Evolutionary conservation across 2,113 vertebrate genomes (phyloP), one percentile per base, ranked within the genome.

Genomic region (Phrynosoma platyrhinos): DNA sequence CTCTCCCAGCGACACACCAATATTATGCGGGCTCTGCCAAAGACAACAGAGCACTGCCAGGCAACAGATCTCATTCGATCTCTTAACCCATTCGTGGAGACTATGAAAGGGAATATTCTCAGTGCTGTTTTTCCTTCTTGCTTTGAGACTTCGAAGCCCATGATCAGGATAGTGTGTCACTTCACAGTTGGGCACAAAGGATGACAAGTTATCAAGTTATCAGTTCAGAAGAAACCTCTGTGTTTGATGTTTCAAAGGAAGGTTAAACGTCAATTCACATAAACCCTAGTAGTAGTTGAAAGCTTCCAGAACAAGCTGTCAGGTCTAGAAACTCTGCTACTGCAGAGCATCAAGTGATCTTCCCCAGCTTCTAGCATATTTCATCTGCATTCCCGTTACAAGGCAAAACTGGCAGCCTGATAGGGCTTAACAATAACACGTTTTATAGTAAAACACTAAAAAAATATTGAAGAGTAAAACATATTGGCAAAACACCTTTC

Each of bases 1-100:
- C 90, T 94, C 89, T 93, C 88, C 16, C 93, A 93, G 92, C 83
- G 80, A 91, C 91, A 91, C 23, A 93, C 78, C 23, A 83, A 87
- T 90, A 86, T 86, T 75, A 55, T 0, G 2, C 87, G 79, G 23
- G 58, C 91, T 93, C 84, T 90, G 91, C 91, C 93, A 88, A 21
- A 0, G 68, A 72, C 64, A 86, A 53, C 58, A 74, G 62, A 94
- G 88, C 82, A 91, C 76, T 79, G 84, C 85, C 77, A 55, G 90
- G 75, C 1, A 86, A 89, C 3, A 42, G 83, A 9, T 55, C 71
- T 62, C 25, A 64, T 81, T 16, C 82, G 88, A 66, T 47, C 90
- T 84, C 90, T 92, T 94, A 89, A 92, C 66, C 77, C 91, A 87
- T 92, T 91, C 84, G 90, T 18, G 3, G 76, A 79, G 81, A 85